These are phyloP conservation scores for Chiloscyllium plagiosum DNA, from an alignment of 2,113 vertebrate genomes.

Conservation along the genomic window DNA sequence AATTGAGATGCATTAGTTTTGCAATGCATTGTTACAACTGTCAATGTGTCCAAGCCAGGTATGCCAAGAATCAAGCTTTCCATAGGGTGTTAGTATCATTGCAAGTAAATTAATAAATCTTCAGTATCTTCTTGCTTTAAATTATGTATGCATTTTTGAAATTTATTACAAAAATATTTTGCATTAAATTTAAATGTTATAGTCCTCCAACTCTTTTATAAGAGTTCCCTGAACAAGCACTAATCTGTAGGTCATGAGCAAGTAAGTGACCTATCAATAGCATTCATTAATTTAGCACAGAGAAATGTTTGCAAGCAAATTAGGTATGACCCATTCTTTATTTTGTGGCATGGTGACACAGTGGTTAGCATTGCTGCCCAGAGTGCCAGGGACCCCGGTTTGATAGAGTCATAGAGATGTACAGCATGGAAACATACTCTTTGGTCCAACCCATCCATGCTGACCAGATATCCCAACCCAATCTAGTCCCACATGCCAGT, in stretches of 20 bases:
- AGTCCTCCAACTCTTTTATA: neutral
- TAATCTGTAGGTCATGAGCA: neutral
- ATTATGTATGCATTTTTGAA: neutral
- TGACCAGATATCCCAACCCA: no score
- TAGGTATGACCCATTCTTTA: neutral
- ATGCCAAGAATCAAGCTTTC: neutral
- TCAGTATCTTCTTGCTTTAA: neutral
- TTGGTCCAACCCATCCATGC: no score
- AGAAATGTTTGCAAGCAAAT: neutral
- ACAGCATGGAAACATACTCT: no score
- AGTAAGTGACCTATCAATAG: neutral
- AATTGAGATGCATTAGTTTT: neutral
- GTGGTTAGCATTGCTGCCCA: no score
- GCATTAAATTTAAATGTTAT: neutral
- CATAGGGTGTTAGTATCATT: neutral
- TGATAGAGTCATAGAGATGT: no score
- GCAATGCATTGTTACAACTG: neutral
- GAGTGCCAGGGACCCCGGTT: no score
- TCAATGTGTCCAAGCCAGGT: neutral
- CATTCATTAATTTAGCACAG: neutral
- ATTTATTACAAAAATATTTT: neutral
- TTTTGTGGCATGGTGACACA: no score
- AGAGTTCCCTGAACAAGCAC: neutral
- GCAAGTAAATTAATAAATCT: neutral
- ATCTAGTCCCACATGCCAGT: no score